Percentiles rank a stretch among this genome's conserved stretches.
These are phyloP conservation scores for Xyrauchen texanus DNA, from an alignment of 2,113 vertebrate genomes.

Conservation along the genomic window DNA sequence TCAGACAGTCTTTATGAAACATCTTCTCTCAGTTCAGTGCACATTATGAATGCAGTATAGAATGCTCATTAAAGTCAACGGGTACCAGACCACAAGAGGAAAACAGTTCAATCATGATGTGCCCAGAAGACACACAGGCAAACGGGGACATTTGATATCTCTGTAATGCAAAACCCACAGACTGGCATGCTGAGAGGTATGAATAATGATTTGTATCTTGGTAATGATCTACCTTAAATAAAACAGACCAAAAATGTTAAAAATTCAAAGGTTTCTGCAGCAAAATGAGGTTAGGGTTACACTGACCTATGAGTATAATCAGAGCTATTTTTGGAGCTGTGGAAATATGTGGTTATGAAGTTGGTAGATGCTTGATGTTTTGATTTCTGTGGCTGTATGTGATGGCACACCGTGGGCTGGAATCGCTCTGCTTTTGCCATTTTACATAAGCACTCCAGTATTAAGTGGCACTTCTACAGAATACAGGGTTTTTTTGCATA, in stretches of 20 bases:
- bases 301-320: conserved; percentile 16
- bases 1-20: conserved; percentile 61
- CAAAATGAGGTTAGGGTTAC: neutral
- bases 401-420: conserved; percentile 54
- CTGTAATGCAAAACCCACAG: conserved; percentile 25
- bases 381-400: conserved; percentile 36
- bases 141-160: conserved; percentile 11
- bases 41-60: conserved; percentile 59
- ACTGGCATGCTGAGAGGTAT: conserved; percentile 20
- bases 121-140: conserved; percentile 9
- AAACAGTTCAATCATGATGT: conserved; percentile 50
- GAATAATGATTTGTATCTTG: conserved; percentile 26
- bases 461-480: conserved; percentile 75
- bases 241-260: neutral
- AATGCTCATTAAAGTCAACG: conserved; percentile 57
- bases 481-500: conserved; percentile 59
- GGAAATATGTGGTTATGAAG: neutral
- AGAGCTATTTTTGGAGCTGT: neutral
- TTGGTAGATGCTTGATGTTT: neutral
- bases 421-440: conserved; percentile 54
- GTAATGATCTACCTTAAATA: conserved; percentile 29
- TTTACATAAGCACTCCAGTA: conserved; percentile 65
- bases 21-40: conserved; percentile 58
- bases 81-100: conserved; percentile 44
- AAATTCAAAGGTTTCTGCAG: neutral